A percentile compares a stretch with the other conserved stretches of the same genome.
phyloP scores from a whole-genome alignment of 2,888 invertebrate species.

The Megastigmus dorsalis region DNA sequence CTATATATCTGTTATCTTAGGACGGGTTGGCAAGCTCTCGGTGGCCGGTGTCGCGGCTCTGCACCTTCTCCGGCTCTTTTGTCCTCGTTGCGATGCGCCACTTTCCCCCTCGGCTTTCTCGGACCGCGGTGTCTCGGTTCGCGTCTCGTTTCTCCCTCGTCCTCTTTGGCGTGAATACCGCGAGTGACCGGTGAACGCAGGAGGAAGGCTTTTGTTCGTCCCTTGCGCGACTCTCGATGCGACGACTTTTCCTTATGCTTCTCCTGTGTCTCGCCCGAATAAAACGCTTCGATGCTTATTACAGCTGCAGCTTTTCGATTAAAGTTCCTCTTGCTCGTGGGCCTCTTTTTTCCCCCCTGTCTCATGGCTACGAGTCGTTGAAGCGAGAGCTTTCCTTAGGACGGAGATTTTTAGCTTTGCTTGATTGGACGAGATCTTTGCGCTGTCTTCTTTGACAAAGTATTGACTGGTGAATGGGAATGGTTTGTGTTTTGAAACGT shows the following conservation, averaged over 20 bases:
- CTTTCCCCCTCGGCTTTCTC: conserved; percentile 30
- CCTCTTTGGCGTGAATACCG: conserved; percentile 30
- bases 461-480: no score
- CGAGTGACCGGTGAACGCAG: conserved; percentile 25
- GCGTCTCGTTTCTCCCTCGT: conserved; percentile 9
- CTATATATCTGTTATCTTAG: conserved; percentile 41
- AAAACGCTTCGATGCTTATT: neutral
- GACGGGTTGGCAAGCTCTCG: conserved; percentile 1
- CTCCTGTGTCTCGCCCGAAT: neutral
- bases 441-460: no score
- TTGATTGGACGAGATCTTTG: no score
- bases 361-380: no score
- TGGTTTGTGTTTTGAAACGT: no score
- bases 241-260: neutral
- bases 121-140: conserved; percentile 10
- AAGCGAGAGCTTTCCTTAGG: no score
- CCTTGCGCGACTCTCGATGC: no score
- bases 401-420: no score
- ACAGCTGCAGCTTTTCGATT: conserved; percentile 6
- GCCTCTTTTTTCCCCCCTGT: no score
- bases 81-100: conserved; percentile 38
- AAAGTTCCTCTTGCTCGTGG: no score
- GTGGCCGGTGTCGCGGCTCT: neutral
- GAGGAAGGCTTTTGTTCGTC: conserved; percentile 15
- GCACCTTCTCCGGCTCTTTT: conserved; percentile 34